Base-by-base conservation (phyloP, 2,797 vertebrate species). In the Typhlichthys subterraneus region DNA sequence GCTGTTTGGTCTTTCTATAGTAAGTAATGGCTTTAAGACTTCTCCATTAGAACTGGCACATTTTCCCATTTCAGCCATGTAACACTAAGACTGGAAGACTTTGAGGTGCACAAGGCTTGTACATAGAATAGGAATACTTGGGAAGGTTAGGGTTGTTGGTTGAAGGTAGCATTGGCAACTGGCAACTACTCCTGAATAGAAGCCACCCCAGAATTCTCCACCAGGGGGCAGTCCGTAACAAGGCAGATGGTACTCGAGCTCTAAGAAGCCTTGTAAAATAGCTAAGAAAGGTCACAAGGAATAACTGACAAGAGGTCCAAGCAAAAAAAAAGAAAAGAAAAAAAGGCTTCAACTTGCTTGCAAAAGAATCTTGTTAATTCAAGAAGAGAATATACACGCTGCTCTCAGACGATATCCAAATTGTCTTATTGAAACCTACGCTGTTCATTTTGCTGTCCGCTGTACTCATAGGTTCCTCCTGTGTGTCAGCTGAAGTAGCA, bases 1-100 rank as follows among this genome's bases (percentile, higher is more conserved):
- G 90, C 90, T 29, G 89, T 87, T 89, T 87, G 88, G 90, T 89
- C 90, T 89, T 85, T 69, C 67, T 76, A 67, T 77, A 59, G 53
- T 71, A 46, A 76, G 75, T 72, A 83, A 89, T 87, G 85, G 85
- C 83, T 85, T 85, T 73, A 50, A 80, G 73, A 75, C 67, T 72
- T 75, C 76, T 73, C 81, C 68, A 76, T 79, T 75, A 79, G 73
- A 63, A 60, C 46, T 45, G 61, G 59, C 56, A 76, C n/a, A 57
- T 65, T 68, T 66, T 76, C 65, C 66, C 67, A 67, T 73, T 75
- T 71, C 73, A 83, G 77, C 75, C 76, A 80, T 70, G 73, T 73
- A 70, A 62, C 80, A 76, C 50, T 61, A 63, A 72, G 55, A 66
- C 56, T 72, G 78, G 82, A 88, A 85, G 82, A 86, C 82, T 77